Evolutionary conservation across 2,113 vertebrate genomes (phyloP).

Genomic region (Periophthalmodon schlosseri): DNA sequence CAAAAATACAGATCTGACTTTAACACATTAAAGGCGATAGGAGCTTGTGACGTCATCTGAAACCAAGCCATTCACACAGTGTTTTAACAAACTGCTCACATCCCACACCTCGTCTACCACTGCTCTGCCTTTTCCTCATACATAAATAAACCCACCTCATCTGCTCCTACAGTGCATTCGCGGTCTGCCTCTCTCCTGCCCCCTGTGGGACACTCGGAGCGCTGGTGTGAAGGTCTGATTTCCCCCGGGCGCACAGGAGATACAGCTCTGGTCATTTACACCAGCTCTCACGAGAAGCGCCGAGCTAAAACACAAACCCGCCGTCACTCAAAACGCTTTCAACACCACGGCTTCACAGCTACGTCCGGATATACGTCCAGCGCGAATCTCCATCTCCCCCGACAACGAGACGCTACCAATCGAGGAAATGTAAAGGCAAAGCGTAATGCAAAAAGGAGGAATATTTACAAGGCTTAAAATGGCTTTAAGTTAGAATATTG

Average conservation of each 20-base stretch:
- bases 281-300: conserved; percentile 7
- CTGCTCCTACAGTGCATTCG: conserved; percentile 16
- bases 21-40: no score
- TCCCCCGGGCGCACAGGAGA: conserved; percentile 30
- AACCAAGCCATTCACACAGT: not conserved
- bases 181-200: conserved; percentile 55
- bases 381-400: conserved; percentile 24
- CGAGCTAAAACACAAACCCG: conserved; percentile 1
- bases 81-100: not conserved
- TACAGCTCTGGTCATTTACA: conserved; percentile 4
- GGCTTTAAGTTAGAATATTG: no score
- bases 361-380: not conserved
- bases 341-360: not conserved
- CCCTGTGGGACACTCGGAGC: conserved; percentile 19
- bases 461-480: no score
- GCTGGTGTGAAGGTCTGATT: conserved; percentile 48
- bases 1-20: no score
- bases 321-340: conserved; percentile 6
- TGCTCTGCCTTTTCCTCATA: conserved; percentile 57
- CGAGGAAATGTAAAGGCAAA: no score
- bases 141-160: conserved; percentile 59
- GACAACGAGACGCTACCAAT: no score
- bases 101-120: conserved; percentile 16
- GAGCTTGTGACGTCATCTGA: not conserved
- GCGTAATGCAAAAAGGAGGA: no score